Percentiles rank a stretch among this genome's conserved stretches.
These are phyloP conservation scores for Enhydra lutris DNA, from an alignment of 2,113 vertebrate genomes.

Conservation along the genomic window DNA sequence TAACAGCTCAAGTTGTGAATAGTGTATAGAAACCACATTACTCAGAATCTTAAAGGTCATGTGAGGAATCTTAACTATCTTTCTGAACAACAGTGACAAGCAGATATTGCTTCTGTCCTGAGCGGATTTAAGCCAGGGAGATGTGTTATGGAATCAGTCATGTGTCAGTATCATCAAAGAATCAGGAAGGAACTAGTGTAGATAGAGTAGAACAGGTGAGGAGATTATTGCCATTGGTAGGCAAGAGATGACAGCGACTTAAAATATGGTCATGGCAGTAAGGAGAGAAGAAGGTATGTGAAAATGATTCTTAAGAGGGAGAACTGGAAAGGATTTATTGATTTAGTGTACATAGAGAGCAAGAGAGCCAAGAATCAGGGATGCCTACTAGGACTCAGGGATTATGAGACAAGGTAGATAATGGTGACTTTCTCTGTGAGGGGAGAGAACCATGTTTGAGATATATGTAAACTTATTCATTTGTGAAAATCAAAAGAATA, in stretches of 20 bases:
- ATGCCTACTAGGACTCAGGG: not conserved
- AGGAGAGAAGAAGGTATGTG: not conserved
- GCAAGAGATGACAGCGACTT: not conserved
- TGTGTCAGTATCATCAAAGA: not conserved
- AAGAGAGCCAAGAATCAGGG: not conserved
- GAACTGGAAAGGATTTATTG: not conserved
- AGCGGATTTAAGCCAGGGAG: not conserved
- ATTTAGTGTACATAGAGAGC: not conserved
- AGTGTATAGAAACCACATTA: not conserved
- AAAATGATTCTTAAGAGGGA: not conserved
- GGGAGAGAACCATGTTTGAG: not conserved
- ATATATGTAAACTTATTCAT: not conserved
- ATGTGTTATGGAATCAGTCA: not conserved
- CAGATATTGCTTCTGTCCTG: no score
- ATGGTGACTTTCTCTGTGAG: not conserved
- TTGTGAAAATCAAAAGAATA: not conserved
- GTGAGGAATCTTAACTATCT: not conserved
- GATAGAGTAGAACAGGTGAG: not conserved
- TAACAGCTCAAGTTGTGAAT: not conserved
- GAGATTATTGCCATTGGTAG: not conserved
- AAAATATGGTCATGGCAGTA: not conserved
- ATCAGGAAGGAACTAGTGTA: not conserved
- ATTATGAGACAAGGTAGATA: not conserved
- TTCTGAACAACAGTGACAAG: not conserved
- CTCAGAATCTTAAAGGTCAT: not conserved